Evolutionary conservation across 2,888 invertebrate genomes (phyloP).

Genomic region (Atrina japonica): DNA sequence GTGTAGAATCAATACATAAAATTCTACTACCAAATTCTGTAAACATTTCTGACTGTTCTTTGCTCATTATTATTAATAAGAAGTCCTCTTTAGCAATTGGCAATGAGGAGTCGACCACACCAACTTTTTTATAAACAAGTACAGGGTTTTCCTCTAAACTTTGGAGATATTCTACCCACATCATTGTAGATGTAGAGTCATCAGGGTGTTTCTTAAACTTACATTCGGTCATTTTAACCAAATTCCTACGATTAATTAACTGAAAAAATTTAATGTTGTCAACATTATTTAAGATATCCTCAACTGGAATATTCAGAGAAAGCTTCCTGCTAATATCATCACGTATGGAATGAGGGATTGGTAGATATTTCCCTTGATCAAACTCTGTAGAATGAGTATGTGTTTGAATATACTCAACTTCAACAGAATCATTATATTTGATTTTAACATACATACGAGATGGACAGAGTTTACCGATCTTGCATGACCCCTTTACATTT

Average conservation of each 20-base stretch:
- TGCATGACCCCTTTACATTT: background rate
- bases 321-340: background rate
- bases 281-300: background rate
- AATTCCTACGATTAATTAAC: slow-evolving; percentile 6
- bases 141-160: too few relatives aligned
- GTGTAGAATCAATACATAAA: slow-evolving; percentile 28
- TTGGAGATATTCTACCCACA: too few relatives aligned
- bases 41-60: slow-evolving; percentile 14
- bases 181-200: too few relatives aligned
- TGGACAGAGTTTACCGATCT: background rate
- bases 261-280: slow-evolving; percentile 16
- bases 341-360: background rate
- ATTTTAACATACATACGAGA: slow-evolving; percentile 4
- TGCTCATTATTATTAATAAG: background rate
- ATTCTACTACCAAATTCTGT: slow-evolving; percentile 11
- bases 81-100: slow-evolving; percentile 31
- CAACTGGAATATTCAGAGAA: background rate
- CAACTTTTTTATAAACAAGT: too few relatives aligned
- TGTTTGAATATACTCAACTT: background rate
- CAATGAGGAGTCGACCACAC: too few relatives aligned
- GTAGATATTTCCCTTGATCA: background rate
- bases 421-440: background rate
- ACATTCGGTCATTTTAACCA: background rate
- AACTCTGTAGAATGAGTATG: background rate
- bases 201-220: too few relatives aligned